Evolutionary conservation across 2,797 vertebrate genomes (phyloP), one percentile per base, ranked within the genome.

Genomic region (Rallus crepitans): DNA sequence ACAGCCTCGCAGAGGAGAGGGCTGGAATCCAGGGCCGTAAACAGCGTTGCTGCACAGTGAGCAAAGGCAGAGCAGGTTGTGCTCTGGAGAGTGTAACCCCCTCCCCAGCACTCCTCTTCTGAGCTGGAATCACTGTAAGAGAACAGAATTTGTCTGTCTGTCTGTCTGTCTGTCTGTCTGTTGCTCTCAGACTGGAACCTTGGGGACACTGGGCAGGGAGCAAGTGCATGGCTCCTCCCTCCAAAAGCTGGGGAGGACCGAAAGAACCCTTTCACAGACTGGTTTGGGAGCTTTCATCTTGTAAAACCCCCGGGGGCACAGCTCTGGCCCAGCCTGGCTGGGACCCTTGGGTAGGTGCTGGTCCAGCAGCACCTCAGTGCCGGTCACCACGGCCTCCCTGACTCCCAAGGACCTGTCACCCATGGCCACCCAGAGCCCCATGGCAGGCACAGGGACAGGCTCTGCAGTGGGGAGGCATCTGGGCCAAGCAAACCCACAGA

Each of bases 31-130:
- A 31, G 83, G 96, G 24, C 90, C 90, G 65, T 97, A 97, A 97
- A 97, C 97, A 97, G 91, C 81, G 11, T 73, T 84, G 63, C 95
- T 90, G 95, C 14, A 5, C 70, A 23, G 68, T 95, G 89, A 97
- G 96, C 86, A 84, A 96, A 95, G 94, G 95, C 95, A 95, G 97
- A 96, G 96, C 96, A 95, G 96, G 96, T 95, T 96, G 93, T 86
- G 91, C 85, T 97, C 96, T 96, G 96, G 95, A 92, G 92, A 97
- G 87, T 94, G 93, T 97, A 90, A 87, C 55, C 42, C 78, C 91
- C 47, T 87, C 89, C 82, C 78, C 6, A 8, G 81, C 4, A 31
- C 82, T 50, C 55, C 83, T 56, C 47, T 83, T 48, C 73, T 7
- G 15, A 55, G 39, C 25, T 52, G 9, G 55, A 68, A 76, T 70